Evolutionary conservation across 2,113 vertebrate species (phyloP), one percentile per base, ranked within the genome.

Genomic region (Mandrillus leucophaeus): DNA sequence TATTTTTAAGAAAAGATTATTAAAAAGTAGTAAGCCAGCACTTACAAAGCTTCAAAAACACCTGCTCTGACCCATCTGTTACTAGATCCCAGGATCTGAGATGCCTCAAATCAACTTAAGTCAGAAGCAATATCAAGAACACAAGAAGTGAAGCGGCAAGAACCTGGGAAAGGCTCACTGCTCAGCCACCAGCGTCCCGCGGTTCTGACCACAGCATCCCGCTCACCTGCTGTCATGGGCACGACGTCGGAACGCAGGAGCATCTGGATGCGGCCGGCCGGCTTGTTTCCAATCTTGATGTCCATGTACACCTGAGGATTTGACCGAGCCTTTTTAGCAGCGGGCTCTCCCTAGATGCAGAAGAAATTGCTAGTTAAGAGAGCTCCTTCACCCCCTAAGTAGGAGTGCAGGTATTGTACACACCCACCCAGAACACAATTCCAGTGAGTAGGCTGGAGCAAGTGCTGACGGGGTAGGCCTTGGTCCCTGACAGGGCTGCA

Each of bases 301-400:
- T 99, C 99, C 99, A 99, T 99, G 98, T 99, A 99, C 27, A 99
- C 99, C 96, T 99, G 99, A 23, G 99, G 99, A 97, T 99, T 99
- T 0, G 98, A 98, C 30, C 99, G 98, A 30, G 99, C 98, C 96
- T 99, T 99, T 98, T 99, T 99, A 38, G 99, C 98, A 0, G 99
- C 98, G 4, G 99, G 99, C 84, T 99, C 99, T 0, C 98, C 99
- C 99, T 99, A 61, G 20, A 80, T 5, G 3, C 48, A 79, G 20
- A 75, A 84, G 55, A 97, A 92, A 89, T 5, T 3, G 2, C 70
- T 0, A 0, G 0, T 83, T 27, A n/a, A 93, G 59, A 61, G 45
- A 59, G 72, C 23, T 7, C 25, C 3, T 23, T 11, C 22, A 45
- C 4, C 27, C 75, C 9, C 55, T 5, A 5, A 35, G 13, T 0